Percentiles rank a stretch among this genome's conserved stretches.
Evolutionary conservation across 2,113 vertebrate species (phyloP).

Genomic region (Oncorhynchus kisutch): DNA sequence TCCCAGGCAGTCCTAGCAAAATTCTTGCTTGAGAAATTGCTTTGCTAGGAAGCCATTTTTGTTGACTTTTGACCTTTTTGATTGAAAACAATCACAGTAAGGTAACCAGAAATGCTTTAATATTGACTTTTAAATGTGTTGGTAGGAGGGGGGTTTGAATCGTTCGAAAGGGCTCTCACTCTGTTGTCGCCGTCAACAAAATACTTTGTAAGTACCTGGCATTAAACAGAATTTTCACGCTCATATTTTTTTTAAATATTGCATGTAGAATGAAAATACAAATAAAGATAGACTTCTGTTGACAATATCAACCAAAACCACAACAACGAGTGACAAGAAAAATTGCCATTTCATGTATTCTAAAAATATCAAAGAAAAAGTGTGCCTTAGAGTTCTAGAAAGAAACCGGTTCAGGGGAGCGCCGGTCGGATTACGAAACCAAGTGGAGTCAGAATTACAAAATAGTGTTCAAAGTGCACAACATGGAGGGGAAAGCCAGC

Average conservation of each 20-base stretch:
- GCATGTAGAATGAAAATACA: neutral
- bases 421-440: constrained; percentile 70
- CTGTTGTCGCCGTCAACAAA: constrained; percentile 76
- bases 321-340: constrained; percentile 1
- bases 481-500: constrained; percentile 79
- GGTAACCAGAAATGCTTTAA: too few species aligned
- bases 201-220: constrained; percentile 83
- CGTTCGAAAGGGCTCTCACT: constrained; percentile 81
- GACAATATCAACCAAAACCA: neutral
- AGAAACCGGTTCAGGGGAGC: constrained; percentile 44
- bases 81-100: too few species aligned
- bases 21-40: too few species aligned
- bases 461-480: constrained; percentile 80
- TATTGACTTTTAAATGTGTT: constrained; percentile 64
- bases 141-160: constrained; percentile 78
- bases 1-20: too few species aligned
- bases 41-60: too few species aligned
- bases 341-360: constrained; percentile 35
- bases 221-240: constrained; percentile 73
- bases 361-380: constrained; percentile 57
- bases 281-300: neutral
- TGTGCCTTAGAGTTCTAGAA: constrained; percentile 38
- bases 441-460: constrained; percentile 77
- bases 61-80: too few species aligned
- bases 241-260: constrained; percentile 30